Conservation (phyloP, 2,113 vertebrate species). For the Peucedramus taeniatus region DNA sequence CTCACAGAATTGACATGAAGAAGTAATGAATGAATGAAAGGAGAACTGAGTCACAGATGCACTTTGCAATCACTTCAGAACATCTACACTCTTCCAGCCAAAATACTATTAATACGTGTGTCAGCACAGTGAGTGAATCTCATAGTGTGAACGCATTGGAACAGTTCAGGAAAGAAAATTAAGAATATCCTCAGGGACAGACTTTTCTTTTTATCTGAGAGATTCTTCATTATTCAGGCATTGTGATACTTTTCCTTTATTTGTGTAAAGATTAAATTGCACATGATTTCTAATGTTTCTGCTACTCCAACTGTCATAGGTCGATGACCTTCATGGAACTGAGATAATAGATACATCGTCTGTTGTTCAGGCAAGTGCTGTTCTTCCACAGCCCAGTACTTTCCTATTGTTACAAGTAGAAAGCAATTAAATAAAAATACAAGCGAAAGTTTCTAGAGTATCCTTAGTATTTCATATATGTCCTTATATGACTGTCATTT, state of each 20-base stretch:
- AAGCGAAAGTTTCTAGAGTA: conserved; percentile 71
- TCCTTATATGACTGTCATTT: conserved; percentile 71
- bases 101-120: conserved; percentile 94
- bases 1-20: conserved; percentile 81
- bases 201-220: conserved; percentile 75
- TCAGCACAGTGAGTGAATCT: conserved; percentile 86
- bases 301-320: conserved; percentile 85
- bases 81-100: conserved; percentile 82
- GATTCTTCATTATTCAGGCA: conserved; percentile 85
- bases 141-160: conserved; percentile 70
- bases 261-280: conserved; percentile 99
- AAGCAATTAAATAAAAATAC: conserved; percentile 97
- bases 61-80: conserved; percentile 83
- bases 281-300: conserved; percentile 92
- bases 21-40: conserved; percentile 87
- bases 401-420: conserved; percentile 87
- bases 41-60: conserved; percentile 85
- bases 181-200: conserved; percentile 83
- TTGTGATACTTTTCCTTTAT: conserved; percentile 88
- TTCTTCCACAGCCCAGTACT: conserved; percentile 89
- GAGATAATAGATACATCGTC: conserved; percentile 96
- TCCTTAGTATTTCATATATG: conserved; percentile 84
- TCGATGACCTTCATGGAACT: conserved; percentile 83
- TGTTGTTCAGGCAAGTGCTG: conserved; percentile 74
- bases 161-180: conserved; percentile 79